Conservation (phyloP, 2,888 invertebrate species). For the Nebria salina region DNA sequence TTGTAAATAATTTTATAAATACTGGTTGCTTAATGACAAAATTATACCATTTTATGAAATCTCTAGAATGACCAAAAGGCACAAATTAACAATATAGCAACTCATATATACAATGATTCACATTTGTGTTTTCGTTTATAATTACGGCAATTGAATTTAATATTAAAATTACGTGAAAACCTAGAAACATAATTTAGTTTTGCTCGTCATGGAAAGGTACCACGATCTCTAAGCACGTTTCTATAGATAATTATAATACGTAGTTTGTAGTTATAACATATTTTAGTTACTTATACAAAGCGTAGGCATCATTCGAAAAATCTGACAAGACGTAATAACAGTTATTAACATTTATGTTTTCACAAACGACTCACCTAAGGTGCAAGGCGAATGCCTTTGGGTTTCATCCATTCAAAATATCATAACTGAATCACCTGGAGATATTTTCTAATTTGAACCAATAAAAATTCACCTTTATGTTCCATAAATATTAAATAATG, state of each 20-base stretch:
- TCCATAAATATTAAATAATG: no score
- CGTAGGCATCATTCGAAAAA: neutral
- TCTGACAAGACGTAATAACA: neutral
- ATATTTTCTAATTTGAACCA: neutral
- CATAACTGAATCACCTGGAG: neutral
- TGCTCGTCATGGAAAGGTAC: neutral
- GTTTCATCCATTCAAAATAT: neutral
- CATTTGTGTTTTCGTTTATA: no score
- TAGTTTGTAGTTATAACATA: neutral
- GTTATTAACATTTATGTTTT: neutral
- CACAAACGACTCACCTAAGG: neutral
- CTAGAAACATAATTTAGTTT: neutral
- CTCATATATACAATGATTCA: no score
- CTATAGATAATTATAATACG: neutral
- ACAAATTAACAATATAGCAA: no score
- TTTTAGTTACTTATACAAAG: neutral
- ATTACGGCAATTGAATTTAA: no score
- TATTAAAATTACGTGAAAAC: no score
- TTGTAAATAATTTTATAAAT: neutral
- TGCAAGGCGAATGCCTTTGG: neutral
- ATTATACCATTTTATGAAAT: neutral
- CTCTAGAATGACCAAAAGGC: neutral
- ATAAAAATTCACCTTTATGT: neutral
- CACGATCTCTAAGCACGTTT: neutral
- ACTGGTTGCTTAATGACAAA: neutral